Evolutionary conservation across 2,888 invertebrate species (phyloP).

Genomic region (Exocentrus adspersus): DNA sequence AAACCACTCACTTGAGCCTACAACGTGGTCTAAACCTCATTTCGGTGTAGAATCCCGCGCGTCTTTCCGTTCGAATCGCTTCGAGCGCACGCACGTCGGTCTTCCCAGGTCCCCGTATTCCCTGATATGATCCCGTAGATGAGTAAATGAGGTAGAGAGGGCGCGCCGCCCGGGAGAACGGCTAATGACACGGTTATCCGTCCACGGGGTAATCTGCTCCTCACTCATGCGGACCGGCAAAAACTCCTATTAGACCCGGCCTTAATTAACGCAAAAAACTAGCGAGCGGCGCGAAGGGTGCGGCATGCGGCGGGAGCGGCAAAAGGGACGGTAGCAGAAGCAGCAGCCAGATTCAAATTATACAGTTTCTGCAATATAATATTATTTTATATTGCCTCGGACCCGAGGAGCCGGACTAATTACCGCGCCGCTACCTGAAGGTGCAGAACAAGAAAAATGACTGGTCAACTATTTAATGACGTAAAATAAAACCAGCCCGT

Average conservation of each 20-base stretch:
- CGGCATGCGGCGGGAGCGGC: conserved; percentile 20
- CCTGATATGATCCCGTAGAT: conserved; percentile 17
- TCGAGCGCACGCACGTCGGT: neutral
- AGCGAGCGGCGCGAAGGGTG: conserved; percentile 28
- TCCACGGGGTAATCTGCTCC: conserved; percentile 57
- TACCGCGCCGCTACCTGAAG: neutral
- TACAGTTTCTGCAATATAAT: neutral
- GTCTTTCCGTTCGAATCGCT: no score
- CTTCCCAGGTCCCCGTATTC: conserved; percentile 7
- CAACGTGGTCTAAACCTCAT: neutral
- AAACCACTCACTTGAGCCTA: neutral
- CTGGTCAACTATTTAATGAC: conserved; percentile 12
- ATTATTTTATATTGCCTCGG: neutral
- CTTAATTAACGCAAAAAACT: conserved; percentile 63
- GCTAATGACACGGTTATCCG: conserved; percentile 56
- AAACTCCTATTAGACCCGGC: conserved; percentile 62
- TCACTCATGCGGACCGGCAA: conserved; percentile 60
- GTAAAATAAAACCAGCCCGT: conserved; percentile 14
- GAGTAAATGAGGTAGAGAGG: conserved; percentile 34
- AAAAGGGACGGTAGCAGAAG: no score
- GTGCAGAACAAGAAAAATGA: conserved; percentile 9
- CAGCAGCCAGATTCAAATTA: no score
- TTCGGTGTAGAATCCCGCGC: neutral
- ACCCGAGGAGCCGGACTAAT: neutral
- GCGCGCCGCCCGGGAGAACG: conserved; percentile 35